Evolutionary conservation across 2,888 invertebrate genomes (phyloP).

Genomic region (Hyalella azteca): DNA sequence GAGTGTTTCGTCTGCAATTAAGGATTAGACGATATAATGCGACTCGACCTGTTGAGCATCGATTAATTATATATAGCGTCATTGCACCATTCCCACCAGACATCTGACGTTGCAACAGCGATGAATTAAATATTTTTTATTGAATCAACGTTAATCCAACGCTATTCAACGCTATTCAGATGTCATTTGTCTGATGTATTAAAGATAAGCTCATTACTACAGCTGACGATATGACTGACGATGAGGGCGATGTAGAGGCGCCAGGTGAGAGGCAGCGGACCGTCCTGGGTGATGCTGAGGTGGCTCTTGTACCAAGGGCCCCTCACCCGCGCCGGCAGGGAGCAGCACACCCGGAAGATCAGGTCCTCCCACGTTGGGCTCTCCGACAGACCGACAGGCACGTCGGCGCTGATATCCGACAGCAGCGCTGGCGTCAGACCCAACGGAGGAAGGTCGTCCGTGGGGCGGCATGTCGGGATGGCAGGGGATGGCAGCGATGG

Average conservation of each 20-base stretch:
- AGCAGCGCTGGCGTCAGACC: not conserved
- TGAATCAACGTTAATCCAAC: no score
- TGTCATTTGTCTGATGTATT: not conserved
- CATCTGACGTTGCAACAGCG: no score
- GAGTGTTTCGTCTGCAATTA: no score
- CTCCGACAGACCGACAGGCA: not conserved
- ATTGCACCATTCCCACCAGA: no score
- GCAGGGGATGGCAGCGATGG: not conserved
- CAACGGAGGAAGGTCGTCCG: not conserved
- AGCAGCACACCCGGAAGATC: not conserved
- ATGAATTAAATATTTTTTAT: no score
- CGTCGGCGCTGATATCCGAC: conserved; percentile 3
- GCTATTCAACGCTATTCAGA: no score
- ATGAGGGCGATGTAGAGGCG: conserved; percentile 28
- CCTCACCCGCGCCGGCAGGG: conserved; percentile 12
- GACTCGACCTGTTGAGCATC: no score
- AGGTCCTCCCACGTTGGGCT: conserved; percentile 9
- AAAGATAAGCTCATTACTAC: not conserved
- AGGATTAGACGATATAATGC: no score
- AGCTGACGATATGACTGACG: not conserved
- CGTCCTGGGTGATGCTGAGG: conserved; percentile 26
- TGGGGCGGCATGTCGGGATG: not conserved
- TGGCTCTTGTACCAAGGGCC: conserved; percentile 32
- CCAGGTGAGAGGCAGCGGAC: conserved; percentile 19
- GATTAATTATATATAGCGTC: no score